Base-by-base conservation (phyloP, 2,113 vertebrate genomes). In the Trematocara macrostoma region DNA sequence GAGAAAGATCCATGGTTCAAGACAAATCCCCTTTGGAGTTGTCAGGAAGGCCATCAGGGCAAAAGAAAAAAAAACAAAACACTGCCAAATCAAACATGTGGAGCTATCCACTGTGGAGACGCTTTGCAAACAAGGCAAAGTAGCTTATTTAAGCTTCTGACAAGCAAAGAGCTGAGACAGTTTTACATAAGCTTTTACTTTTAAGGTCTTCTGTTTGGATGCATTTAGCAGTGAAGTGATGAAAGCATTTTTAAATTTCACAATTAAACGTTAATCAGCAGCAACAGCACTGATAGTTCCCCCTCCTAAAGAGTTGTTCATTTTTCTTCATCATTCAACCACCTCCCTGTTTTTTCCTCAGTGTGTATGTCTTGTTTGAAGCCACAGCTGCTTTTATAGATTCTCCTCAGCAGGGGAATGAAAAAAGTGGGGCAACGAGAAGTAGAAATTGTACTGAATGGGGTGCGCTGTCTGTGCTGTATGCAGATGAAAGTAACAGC, bases 401-500 rank as follows among this genome's bases (percentile, higher is more conserved):
- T 16, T 82, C 78, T 51, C 16, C 52, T 87, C 51, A 7, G 79
- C 74, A 57, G 81, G 67, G 38, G 40, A 7, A 38, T 47, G 74
- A 83, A 49, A 52, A 81, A 78, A 76, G 64, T 40, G 51, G 52
- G 45, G 1, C 88, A 78, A 31, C 26, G 74, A 52, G 79, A 82
- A 86, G 7, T 52, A 84, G 79, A 80, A 79, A 47, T 6, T 57
- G 78, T 34, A 74, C 31, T 51, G 79, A 82, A 69, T 6, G 16
- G 79, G 57, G n/a, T 45, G 7, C 20, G 34, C 79, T 59, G 53
- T 80, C 84, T 82, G 67, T 4, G 9, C 82, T 87, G 80, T 59
- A 38, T 23, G 78, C 64, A 91, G 74, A 94, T 92, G 79, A 93
- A 94, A 94, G 86, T 26, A 69, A 86, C 81, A 86, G 87, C 90